A percentile compares a stretch with the other conserved stretches of the same genome.
Conservation (phyloP, 2,797 vertebrate species). For the Crax fasciolata region DNA sequence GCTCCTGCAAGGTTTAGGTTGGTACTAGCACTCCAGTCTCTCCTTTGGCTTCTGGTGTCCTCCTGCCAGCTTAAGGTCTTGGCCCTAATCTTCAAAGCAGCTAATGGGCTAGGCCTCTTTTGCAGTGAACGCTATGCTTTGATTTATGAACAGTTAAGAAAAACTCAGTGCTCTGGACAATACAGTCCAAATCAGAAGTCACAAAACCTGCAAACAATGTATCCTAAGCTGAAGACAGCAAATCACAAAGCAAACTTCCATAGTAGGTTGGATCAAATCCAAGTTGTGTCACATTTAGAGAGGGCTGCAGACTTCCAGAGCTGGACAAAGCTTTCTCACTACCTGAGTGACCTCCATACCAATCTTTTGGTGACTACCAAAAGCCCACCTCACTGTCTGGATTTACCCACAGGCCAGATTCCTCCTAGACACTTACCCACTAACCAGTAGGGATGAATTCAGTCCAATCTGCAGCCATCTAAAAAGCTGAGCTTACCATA, state of each 20-base stretch:
- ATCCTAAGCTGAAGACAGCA: neutral
- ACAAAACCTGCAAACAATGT: neutral
- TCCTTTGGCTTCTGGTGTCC: neutral
- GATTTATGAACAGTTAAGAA: neutral
- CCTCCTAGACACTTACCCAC: too few species aligned
- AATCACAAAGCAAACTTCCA: neutral
- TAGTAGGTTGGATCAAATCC: neutral
- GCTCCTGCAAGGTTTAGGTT: constrained; percentile 21
- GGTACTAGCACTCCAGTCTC: neutral
- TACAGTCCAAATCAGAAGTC: neutral
- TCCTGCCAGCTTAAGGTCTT: neutral
- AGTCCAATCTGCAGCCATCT: too few species aligned
- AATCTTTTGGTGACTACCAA: neutral
- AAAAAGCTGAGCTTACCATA: too few species aligned
- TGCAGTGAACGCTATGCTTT: neutral
- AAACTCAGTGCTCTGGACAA: neutral
- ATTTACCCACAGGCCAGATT: too few species aligned
- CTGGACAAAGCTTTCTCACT: neutral
- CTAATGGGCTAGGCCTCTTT: neutral
- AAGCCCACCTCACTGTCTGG: too few species aligned
- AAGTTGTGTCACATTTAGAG: neutral
- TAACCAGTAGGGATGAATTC: too few species aligned
- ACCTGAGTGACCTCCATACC: neutral
- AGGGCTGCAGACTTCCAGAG: neutral
- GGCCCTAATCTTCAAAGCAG: neutral